These are phyloP conservation scores for Schizaphis graminum DNA, from an alignment of 2,888 invertebrate species.

Conservation along the genomic window DNA sequence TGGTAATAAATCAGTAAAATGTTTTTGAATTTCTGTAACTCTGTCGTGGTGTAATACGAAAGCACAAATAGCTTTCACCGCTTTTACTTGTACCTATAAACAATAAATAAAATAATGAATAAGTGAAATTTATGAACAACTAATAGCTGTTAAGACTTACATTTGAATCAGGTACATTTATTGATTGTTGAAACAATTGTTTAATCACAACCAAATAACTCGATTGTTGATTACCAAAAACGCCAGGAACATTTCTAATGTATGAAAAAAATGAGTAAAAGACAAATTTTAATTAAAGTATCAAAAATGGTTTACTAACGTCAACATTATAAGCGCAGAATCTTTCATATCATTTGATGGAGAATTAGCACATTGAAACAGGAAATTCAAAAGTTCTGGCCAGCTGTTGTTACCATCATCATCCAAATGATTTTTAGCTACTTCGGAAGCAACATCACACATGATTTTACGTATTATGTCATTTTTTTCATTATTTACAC, in stretches of 20 bases:
- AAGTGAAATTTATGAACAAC: no score
- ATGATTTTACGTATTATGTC: conserved; percentile 86
- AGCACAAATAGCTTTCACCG: no score
- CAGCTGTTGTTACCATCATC: conserved; percentile 96
- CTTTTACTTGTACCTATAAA: no score
- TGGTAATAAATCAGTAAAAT: no score
- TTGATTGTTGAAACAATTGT: conserved; percentile 89
- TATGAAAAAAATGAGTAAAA: conserved; percentile 59
- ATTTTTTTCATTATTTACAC: conserved; percentile 86
- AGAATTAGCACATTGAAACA: conserved; percentile 94
- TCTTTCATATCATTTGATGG: conserved; percentile 88
- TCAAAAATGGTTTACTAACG: conserved; percentile 74
- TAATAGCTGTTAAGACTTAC: no score
- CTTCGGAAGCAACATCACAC: conserved; percentile 96
- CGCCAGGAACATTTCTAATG: conserved; percentile 89
- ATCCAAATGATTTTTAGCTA: conserved; percentile 93
- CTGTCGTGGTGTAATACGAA: no score
- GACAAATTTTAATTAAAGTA: background rate
- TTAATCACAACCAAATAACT: conserved; percentile 94
- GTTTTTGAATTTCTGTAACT: no score
- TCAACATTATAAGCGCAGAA: conserved; percentile 93
- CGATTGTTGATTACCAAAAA: conserved; percentile 95
- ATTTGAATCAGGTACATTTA: conserved; percentile 52
- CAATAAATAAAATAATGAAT: no score
- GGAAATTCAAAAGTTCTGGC: conserved; percentile 92